Conservation (phyloP, 2,113 vertebrate genomes). For the Equus przewalskii region DNA sequence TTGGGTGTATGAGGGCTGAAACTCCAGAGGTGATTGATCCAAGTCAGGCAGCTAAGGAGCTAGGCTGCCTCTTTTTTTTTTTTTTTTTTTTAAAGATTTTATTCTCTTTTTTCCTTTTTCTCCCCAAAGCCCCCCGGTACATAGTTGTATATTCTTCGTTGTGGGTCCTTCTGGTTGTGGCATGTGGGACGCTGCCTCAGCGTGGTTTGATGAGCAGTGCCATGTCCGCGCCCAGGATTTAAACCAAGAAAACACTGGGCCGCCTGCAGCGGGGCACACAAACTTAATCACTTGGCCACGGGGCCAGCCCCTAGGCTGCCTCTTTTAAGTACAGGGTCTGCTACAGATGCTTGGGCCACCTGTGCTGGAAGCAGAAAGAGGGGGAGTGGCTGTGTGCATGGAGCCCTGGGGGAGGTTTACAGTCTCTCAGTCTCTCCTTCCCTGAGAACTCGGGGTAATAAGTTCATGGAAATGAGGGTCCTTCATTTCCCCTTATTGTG, state of each 20-base stretch:
- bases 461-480: not conserved
- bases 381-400: not conserved
- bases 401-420: not conserved
- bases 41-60: not conserved
- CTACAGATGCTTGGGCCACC: not conserved
- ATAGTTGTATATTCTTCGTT: too few species aligned
- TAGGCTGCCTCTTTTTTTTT: not conserved
- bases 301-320: not conserved
- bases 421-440: not conserved
- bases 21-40: not conserved
- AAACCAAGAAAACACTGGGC: too few species aligned
- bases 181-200: too few species aligned
- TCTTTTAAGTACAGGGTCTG: not conserved
- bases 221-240: too few species aligned
- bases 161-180: too few species aligned
- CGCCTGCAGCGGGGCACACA: too few species aligned
- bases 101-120: too few species aligned
- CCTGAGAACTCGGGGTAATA: not conserved
- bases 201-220: too few species aligned
- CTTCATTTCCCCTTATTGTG: slow-evolving; percentile 34
- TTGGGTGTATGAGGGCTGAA: not conserved
- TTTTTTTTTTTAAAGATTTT: too few species aligned
- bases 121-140: too few species aligned
- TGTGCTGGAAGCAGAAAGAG: not conserved
- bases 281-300: too few species aligned